These are phyloP conservation scores for Ophion ellenae DNA, from an alignment of 2,888 invertebrate species.

Conservation along the genomic window DNA sequence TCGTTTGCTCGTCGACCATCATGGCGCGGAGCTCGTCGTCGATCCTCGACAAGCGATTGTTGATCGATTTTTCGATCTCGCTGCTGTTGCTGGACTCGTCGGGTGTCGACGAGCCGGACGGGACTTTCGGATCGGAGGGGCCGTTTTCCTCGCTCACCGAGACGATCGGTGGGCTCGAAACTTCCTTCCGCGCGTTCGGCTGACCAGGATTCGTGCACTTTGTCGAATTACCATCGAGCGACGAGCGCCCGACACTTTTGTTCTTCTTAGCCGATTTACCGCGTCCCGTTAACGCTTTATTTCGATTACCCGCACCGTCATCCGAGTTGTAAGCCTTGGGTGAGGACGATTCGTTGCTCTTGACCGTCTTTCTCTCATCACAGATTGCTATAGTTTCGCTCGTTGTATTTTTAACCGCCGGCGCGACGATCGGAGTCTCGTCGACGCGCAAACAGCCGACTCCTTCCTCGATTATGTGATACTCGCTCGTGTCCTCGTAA, in stretches of 20 bases:
- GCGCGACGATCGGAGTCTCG: conserved; percentile 37
- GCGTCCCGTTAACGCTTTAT: conserved; percentile 28
- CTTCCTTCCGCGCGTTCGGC: conserved; percentile 32
- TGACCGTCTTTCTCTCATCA: background rate
- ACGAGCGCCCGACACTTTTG: background rate
- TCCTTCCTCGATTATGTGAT: conserved; percentile 69
- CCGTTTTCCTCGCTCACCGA: conserved; percentile 50
- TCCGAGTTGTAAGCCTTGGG: conserved; percentile 66
- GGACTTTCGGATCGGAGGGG: conserved; percentile 15
- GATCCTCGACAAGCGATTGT: conserved; percentile 39
- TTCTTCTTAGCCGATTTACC: conserved; percentile 31
- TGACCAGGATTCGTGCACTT: conserved; percentile 4
- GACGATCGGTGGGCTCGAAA: conserved; percentile 7
- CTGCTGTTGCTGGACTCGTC: conserved; percentile 49
- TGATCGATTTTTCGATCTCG: conserved; percentile 38
- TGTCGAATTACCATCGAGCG: background rate
- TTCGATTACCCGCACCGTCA: conserved; percentile 47
- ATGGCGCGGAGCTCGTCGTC: conserved; percentile 53
- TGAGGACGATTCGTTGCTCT: background rate
- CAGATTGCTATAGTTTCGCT: conserved; percentile 2
- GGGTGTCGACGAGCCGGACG: background rate
- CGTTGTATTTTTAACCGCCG: background rate
- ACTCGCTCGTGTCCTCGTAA: conserved; percentile 61
- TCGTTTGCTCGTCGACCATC: conserved; percentile 42
- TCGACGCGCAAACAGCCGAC: conserved; percentile 69